Evolutionary conservation across 2,113 vertebrate species (phyloP), one percentile per base, ranked within the genome.

Genomic region (Aphyosemion australe): DNA sequence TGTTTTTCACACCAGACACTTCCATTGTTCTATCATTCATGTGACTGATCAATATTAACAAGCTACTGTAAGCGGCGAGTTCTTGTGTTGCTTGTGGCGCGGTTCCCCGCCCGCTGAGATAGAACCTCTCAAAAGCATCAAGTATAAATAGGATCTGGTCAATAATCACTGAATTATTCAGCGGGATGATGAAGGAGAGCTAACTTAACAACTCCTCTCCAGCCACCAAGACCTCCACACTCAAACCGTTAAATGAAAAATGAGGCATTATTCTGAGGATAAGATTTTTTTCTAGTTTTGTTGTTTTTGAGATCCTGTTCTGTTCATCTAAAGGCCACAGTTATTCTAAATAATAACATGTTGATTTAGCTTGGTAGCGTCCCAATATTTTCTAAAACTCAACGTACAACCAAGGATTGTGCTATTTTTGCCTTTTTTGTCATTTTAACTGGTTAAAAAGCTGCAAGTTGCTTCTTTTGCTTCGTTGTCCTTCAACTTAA

Each of bases 161-260:
- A 26, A 26, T 26, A 26, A 26, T 26, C 87, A 79, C 87, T 92
- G 79, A 92, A 92, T 90, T 85, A 92, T 91, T 90, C 85, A 92
- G 67, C 63, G 75, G 74, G 72, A 72, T 70, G 71, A 61, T 83
- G 63, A 87, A 84, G 51, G 48, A 78, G 56, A 56, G 52, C 79
- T 83, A 85, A 89, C 55, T 78, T 76, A 71, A 89, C 83, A 83
- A 69, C 61, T 65, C 21, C 52, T 31, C 65, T 59, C 55, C 64
- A 76, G 26, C 26, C 5, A 26, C 26, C 5, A 26, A 26, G 46
- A 85, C 69, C 76, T 68, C 66, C 13, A 62, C 11, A 49, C 49
- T 77, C 43, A 41, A 50, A 52, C 63, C 12, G n/a, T n/a, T n/a
- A n/a, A 60, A 76, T 77, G 21, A 61, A 67, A 58, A 32, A 3